Conservation (phyloP, 2,113 vertebrate species). For the Scopus umbretta region DNA sequence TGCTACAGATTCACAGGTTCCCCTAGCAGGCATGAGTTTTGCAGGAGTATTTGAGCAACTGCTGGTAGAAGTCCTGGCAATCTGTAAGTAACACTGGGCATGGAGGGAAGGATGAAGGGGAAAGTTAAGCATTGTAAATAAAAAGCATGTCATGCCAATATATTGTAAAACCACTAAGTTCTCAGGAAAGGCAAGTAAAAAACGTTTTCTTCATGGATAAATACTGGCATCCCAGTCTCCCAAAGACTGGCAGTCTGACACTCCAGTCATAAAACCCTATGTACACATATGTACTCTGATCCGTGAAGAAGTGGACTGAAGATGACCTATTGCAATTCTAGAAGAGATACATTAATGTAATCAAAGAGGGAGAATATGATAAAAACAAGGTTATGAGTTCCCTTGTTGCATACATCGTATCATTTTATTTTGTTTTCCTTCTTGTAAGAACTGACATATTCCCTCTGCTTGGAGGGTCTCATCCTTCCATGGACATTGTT, state of each 20-base stretch:
- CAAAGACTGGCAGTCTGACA: not conserved
- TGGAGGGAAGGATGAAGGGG: not conserved
- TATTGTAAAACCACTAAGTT: not conserved
- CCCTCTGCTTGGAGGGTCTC: not conserved
- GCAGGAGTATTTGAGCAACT: not conserved
- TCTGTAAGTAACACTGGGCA: not conserved
- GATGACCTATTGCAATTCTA: not conserved
- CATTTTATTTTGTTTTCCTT: not conserved
- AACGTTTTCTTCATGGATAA: fast-evolving
- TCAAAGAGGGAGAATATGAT: not conserved
- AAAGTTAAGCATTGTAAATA: not conserved
- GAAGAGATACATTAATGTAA: not conserved
- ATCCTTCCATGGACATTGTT: not conserved
- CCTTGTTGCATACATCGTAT: not conserved
- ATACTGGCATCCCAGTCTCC: not conserved
- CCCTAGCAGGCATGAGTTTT: not conserved
- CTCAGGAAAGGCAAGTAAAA: not conserved
- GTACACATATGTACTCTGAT: fast-evolving
- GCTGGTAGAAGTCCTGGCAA: not conserved
- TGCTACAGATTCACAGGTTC: not conserved
- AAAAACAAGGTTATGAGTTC: not conserved
- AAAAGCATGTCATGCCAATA: not conserved
- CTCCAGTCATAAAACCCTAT: not conserved
- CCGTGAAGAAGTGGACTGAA: not conserved
- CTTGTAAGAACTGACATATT: not conserved